phyloP scores from a whole-genome alignment of 2,797 vertebrate species.

The Tangara arthus region DNA sequence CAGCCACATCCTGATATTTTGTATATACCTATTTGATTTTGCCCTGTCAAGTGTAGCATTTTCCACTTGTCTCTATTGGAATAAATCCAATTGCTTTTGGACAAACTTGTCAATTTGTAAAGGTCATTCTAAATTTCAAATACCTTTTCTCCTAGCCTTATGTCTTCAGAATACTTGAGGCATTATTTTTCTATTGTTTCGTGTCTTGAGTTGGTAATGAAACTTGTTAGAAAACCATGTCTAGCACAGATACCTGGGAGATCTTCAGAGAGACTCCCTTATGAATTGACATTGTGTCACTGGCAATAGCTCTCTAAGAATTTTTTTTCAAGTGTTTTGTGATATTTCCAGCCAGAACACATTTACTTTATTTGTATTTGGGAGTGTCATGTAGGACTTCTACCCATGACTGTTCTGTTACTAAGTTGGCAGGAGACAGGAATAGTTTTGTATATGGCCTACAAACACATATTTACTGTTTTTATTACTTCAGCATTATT shows the following conservation, averaged over 20 bases:
- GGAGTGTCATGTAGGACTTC: background rate
- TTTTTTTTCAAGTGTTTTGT: background rate
- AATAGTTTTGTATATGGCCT: background rate
- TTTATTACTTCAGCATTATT: background rate
- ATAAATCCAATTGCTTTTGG: constrained; percentile 13
- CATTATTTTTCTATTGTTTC: background rate
- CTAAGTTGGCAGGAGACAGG: background rate
- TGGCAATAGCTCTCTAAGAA: background rate
- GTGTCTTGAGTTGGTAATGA: background rate
- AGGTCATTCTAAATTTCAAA: constrained; percentile 15
- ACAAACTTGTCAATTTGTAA: background rate
- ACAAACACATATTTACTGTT: background rate
- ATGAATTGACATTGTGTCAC: background rate
- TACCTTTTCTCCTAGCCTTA: background rate
- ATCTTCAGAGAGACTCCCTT: background rate
- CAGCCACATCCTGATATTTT: background rate
- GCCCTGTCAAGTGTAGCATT: background rate
- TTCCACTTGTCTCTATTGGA: background rate
- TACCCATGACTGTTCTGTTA: background rate
- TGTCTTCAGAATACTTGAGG: background rate
- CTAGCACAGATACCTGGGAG: background rate
- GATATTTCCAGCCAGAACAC: background rate
- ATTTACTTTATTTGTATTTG: background rate
- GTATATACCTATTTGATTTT: background rate
- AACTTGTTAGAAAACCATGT: background rate